Conservation (phyloP, 2,113 vertebrate species). For the Gopherus evgoodei region DNA sequence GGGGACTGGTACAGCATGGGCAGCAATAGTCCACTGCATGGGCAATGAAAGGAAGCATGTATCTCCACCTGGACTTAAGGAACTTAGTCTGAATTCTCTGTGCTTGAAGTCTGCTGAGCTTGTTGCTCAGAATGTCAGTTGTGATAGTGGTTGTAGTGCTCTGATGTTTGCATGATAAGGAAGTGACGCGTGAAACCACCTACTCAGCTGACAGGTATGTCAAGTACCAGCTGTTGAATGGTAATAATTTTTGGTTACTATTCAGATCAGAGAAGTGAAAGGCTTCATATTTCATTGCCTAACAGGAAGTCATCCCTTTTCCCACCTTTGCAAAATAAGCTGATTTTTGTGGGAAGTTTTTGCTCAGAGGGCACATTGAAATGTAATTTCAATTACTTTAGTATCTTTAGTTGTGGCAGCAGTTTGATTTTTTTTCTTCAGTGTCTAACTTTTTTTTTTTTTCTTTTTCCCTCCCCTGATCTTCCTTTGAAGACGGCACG, state of each 20-base stretch:
- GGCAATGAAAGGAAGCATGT: not conserved
- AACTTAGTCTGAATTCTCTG: not conserved
- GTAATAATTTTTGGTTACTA: not conserved
- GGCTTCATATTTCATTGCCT: not conserved
- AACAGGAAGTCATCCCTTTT: not conserved
- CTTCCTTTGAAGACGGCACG: constrained; percentile 81
- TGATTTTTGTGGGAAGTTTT: not conserved
- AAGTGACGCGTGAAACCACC: not conserved
- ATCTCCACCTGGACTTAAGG: not conserved
- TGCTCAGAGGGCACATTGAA: not conserved
- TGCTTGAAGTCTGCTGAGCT: not conserved
- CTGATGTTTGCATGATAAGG: not conserved
- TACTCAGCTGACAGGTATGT: not conserved
- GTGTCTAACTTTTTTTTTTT: not conserved
- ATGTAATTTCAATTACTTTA: not conserved
- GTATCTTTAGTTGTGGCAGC: not conserved
- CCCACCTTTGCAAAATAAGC: not conserved
- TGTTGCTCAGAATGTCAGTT: not conserved
- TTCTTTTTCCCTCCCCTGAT: not conserved
- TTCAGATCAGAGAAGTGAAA: not conserved
- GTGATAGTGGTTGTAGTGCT: not conserved
- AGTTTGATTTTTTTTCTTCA: constrained; percentile 4
- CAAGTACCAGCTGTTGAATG: not conserved
- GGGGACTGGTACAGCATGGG: not conserved
- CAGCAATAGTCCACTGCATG: not conserved